phyloP scores from a whole-genome alignment of 30 jellyfish, hydroid and myxozoan genomes.

The Clytia hemisphaerica region DNA sequence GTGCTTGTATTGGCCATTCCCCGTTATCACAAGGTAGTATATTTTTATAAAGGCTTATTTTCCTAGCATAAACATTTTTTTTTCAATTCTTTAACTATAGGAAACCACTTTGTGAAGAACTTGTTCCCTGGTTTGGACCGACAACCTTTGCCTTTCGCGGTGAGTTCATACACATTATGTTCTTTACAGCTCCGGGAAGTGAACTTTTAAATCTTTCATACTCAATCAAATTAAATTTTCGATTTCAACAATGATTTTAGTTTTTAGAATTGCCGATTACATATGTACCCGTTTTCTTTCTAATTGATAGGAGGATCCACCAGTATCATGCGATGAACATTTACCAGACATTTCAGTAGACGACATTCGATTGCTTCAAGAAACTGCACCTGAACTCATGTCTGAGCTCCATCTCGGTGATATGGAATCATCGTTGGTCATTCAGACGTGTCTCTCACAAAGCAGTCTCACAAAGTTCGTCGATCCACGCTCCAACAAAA shows the following conservation, averaged over 20 bases:
- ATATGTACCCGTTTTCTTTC: too few species aligned
- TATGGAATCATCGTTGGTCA: slow-evolving; percentile 60
- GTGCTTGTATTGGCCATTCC: neutral
- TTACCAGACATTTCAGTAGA: slow-evolving; percentile 67
- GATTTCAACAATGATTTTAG: neutral
- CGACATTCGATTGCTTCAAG: slow-evolving; percentile 63
- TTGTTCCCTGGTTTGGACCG: slow-evolving; percentile 82
- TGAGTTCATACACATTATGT: slow-evolving; percentile 19
- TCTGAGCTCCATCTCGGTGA: slow-evolving; percentile 64
- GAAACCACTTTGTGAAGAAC: slow-evolving; percentile 76
- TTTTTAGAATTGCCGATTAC: neutral
- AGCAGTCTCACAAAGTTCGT: slow-evolving; percentile 52
- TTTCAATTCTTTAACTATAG: slow-evolving; percentile 22
- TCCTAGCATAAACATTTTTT: neutral
- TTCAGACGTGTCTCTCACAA: slow-evolving; percentile 63
- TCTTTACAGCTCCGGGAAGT: neutral
- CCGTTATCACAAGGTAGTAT: neutral
- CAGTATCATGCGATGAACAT: slow-evolving; percentile 54
- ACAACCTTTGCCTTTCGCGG: slow-evolving; percentile 73
- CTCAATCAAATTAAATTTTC: neutral
- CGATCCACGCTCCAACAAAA: slow-evolving; percentile 59
- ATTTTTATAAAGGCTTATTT: neutral
- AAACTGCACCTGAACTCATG: slow-evolving; percentile 68
- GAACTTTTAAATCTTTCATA: neutral
- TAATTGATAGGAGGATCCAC: slow-evolving; percentile 80